Base-by-base conservation (phyloP, 2,797 vertebrate species). In the Peromyscus attwateri region DNA sequence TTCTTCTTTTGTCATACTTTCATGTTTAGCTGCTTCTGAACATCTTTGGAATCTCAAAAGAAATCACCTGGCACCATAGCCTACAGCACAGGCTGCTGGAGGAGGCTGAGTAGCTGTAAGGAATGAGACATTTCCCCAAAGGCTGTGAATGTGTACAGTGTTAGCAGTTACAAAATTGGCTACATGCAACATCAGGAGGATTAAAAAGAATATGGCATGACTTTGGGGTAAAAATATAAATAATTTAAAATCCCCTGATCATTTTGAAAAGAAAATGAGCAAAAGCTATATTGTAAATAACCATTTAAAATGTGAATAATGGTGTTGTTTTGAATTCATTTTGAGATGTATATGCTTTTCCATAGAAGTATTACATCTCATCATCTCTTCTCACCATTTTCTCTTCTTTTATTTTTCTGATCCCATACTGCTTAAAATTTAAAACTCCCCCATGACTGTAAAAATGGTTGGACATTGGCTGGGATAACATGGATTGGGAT, bases 1-100 rank as follows among this genome's bases (percentile, higher is more conserved):
- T 96, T 95, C 92, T 95, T 97, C 89, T 75, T 98, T 97, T 97
- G 94, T 98, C 79, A 97, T 14, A 92, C 25, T 97, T 98, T 98
- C 94, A 97, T 95, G 96, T 97, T 98, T 79, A 92, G 12, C 77
- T 80, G 60, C 62, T 98, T 97, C 89, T 46, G 62, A 96, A 92
- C 84, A 55, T 92, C 89, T 96, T 40, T 97, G 96, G 95, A 97
- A 94, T 98, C 96, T 97, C 88, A 94, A 96, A 97, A 97, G 95
- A 88, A 92, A 82, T 98, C 96, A 94, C 91, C 95, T 80, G 92
- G 91, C 49, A 92, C 93, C 57, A 40, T 52, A 76, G 96, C 97
- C 95, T 96, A 64, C 34, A 94, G 97, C 93, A 97, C 97, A 85
- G 64, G 82, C 73, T 80, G 64, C 88, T 73, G 17, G 97, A 89